Evolutionary conservation across 2,797 vertebrate species (phyloP).

Genomic region (Aulostomus chinensis): DNA sequence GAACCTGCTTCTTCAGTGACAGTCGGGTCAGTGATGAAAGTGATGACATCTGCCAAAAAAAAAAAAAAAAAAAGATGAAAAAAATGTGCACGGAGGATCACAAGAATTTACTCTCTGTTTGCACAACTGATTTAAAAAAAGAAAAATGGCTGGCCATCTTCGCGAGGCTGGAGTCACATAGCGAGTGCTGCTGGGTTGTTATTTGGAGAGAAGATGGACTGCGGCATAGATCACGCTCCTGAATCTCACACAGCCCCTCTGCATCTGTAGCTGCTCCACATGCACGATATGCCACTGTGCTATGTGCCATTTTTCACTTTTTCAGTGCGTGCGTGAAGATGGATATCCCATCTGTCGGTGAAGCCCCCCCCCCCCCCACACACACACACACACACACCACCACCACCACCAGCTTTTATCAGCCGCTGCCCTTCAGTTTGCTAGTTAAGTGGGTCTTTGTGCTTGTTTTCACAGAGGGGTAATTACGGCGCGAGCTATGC

Average conservation of each 20-base stretch:
- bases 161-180: constrained; percentile 27
- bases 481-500: constrained; percentile 70
- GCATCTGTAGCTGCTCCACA: constrained; percentile 39
- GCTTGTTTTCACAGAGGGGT: constrained; percentile 67
- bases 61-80: no score
- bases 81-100: constrained; percentile 9
- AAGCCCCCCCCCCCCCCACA: no score
- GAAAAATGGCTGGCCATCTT: constrained; percentile 15
- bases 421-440: constrained; percentile 19
- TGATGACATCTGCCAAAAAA: constrained; percentile 25
- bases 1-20: constrained; percentile 54
- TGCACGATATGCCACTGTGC: neutral
- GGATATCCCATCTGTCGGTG: no score
- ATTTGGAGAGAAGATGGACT: constrained; percentile 59
- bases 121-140: constrained; percentile 2
- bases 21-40: constrained; percentile 31
- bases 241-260: constrained; percentile 36
- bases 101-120: neutral
- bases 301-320: neutral
- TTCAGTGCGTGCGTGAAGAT: no score
- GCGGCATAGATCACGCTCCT: constrained; percentile 58
- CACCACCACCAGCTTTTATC: neutral
- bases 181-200: constrained; percentile 43
- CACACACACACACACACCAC: no score
- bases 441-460: constrained; percentile 37